A percentile compares a stretch with the other conserved stretches of the same genome.
Evolutionary conservation across 2,888 invertebrate species (phyloP).

Genomic region (Diarsia rubi): DNA sequence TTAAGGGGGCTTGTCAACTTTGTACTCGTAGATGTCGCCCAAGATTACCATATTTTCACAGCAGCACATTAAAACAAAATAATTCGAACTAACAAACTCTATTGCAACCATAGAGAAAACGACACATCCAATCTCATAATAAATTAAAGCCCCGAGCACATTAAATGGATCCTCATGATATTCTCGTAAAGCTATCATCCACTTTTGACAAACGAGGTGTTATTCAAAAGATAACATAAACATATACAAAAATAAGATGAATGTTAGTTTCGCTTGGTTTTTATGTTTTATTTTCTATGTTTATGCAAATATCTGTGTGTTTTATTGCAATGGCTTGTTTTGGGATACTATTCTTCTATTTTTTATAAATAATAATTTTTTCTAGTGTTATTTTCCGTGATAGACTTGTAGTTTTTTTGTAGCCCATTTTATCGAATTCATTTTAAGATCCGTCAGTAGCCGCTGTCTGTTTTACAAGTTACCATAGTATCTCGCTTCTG

Average conservation of each 20-base stretch:
- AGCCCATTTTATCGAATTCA: no score
- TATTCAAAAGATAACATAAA: slow-evolving; percentile 39
- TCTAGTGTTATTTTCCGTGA: background rate
- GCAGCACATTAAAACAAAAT: background rate
- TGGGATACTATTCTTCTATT: slow-evolving; percentile 4
- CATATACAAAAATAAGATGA: slow-evolving; percentile 50
- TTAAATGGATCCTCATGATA: slow-evolving; percentile 44
- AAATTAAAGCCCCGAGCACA: slow-evolving; percentile 31
- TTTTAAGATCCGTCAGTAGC: background rate
- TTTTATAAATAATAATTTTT: background rate
- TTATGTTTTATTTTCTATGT: slow-evolving; percentile 51
- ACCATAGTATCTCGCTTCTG: background rate
- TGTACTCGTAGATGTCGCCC: background rate
- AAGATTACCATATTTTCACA: background rate
- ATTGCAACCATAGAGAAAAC: slow-evolving; percentile 13
- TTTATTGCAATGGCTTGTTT: slow-evolving; percentile 34
- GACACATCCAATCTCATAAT: slow-evolving; percentile 21
- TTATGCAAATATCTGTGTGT: slow-evolving; percentile 53
- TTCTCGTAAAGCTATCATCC: slow-evolving; percentile 56
- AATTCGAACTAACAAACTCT: background rate
- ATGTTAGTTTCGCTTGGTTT: slow-evolving; percentile 32
- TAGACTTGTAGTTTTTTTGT: background rate
- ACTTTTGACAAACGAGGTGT: slow-evolving; percentile 60
- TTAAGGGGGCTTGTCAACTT: background rate
- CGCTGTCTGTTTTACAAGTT: background rate